Base-by-base conservation (phyloP, 2,797 vertebrate genomes). In the Darevskia nairensis region DNA sequence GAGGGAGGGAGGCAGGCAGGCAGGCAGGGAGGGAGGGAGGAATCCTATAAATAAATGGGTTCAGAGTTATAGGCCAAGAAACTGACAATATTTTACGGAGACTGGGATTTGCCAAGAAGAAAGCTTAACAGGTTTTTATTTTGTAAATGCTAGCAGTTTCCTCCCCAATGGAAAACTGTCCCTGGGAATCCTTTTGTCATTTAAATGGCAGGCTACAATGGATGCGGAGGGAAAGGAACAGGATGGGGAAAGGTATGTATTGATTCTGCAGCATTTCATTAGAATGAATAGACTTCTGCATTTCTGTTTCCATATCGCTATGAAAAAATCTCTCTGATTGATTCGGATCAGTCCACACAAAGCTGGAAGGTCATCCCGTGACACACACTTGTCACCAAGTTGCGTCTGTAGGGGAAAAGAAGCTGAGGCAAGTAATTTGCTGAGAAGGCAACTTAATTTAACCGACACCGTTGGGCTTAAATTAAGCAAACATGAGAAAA, bases 181-280 rank as follows among this genome's bases (percentile, higher is more conserved):
- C 44, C 27, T 41, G 1, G 55, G 46, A 61, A 86, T 87, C 79
- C 90, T 74, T 69, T 86, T 90, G 75, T 85, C 4, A 44, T 64
- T 79, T 89, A 84, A 7, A 35, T 19, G 44, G 1, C 75, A 75
- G 86, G 91, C 90, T 39, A 90, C 44, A 89, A 85, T 85, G 78
- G 87, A 44, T 2, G 21, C 59, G 82, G 81, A 15, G 50, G 25
- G 0, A 87, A 72, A 3, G 8, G 59, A 64, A 84, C 88, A 17
- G 66, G 64, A 59, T 32, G 44, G 4, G 87, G 59, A n/a, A 79
- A 27, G 82, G 61, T 78, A 75, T 90, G 46, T 68, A 89, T 92
- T 92, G 95, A 96, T 94, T 94, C 78, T 89, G 69, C 61, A 77
- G 72, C 71, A 29, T 89, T 94, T 94, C 90, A 88, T 81, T 86